Evolutionary conservation across 2,797 vertebrate genomes (phyloP), one percentile per base, ranked within the genome.

Genomic region (Pangasius macronema): DNA sequence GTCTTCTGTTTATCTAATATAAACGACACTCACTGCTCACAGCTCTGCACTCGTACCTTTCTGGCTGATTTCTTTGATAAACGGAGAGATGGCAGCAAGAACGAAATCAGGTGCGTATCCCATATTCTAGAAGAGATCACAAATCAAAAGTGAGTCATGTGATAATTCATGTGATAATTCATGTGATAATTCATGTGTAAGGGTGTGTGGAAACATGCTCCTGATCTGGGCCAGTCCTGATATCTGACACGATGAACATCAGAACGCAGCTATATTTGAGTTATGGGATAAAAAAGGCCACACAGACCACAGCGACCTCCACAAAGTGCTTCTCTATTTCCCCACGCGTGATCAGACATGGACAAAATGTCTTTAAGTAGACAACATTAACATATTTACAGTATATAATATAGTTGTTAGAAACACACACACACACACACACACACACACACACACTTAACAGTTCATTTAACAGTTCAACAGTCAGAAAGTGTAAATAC

Each of bases 51-150:
- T 61, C 90, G 86, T 93, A 97, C 96, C 96, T 96, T 96, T 97
- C 86, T 93, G 94, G 88, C 96, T 95, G 92, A 97, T 96, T 88
- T 97, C 97, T n/a, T 96, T 96, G 83, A 98, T 96, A 88, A 95
- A 97, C 0, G 96, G 96, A 84, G 95, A 94, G 90, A 97, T 91
- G 3, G 96, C 84, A 2, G 96, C 82, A 0, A 95, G 94, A 57
- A 98, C 94, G 72, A 98, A 98, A 94, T 97, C 97, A 1, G 96
- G 96, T 84, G 96, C 76, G 83, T 95, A 97, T 53, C 96, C 97
- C 91, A 97, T 89, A 75, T 89, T 94, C 97, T 97, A 88, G 83
- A 93, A 89, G 22, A 72, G 5, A 89, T 3, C 14, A 46, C 13
- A 70, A 6, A 53, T 39, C 53, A 39, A 18, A 57, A 1, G 33